Evolutionary conservation across 1,140 invertebrate species (phyloP), one percentile per base, ranked within the genome.

Genomic region (Galleria mellonella): DNA sequence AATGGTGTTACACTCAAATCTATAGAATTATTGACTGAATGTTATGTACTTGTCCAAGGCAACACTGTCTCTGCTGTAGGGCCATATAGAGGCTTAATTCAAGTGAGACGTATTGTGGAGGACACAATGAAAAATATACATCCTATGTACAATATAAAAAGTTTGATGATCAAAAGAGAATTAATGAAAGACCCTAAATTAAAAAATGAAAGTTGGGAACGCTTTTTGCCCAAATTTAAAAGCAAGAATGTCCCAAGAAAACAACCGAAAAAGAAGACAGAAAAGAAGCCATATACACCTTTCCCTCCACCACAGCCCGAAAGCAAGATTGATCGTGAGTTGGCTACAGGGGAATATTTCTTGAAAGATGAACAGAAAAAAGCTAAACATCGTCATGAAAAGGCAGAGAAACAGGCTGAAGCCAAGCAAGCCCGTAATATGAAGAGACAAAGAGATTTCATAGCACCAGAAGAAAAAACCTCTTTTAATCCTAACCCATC

Each of bases 121-220:
- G 98, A 99, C 63, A 98, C 96, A 1, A 99, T 99, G 97, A 97
- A 97, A 69, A 99, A 99, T 78, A 92, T 99, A 48, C 98, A 99
- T 89, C 98, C 98, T n/a, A 97, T 99, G 72, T 99, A 99, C 73
- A 98, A 98, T 69, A 98, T 99, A 0, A 99, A 99, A 87, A 93
- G 95, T 10, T 82, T 99, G 8, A 99, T 99, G 97, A 98, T 99
- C 35, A 99, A 99, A 82, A 89, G 92, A 64, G 97, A 99, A 87
- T 83, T 99, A 13, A 92, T 93, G 47, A 98, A 96, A 77, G 95
- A 99, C 88, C 93, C 95, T 0, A 92, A 93, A 62, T 72, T 99
- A 13, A 95, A 93, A 78, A 93, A 97, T 88, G 96, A 99, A 86
- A 97, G 94, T 73, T 99, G 98, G 98, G 95, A 98, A 29, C 88